Base-by-base conservation (phyloP, 2,888 invertebrate species). In the Quadroppia sp. region DNA sequence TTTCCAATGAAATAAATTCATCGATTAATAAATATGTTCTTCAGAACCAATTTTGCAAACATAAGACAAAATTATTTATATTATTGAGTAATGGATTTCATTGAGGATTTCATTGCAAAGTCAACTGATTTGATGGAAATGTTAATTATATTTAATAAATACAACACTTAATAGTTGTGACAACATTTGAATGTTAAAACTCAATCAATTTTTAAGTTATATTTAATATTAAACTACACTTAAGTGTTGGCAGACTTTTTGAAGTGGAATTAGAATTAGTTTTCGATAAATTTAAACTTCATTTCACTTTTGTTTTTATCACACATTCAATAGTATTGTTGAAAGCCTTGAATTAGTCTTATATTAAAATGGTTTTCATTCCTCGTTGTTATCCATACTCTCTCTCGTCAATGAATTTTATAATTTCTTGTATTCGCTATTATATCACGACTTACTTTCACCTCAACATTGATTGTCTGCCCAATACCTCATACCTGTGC, bases 311-410 rank as follows among this genome's bases (percentile, higher is more conserved):
- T 15, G 6, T 45, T 11, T 17, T 17, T 45, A 11, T 45, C 45
- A 15, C 17, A n/a, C n/a, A n/a, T 59, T 53, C 28, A 28, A 28
- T 15, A 30, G 9, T 30, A 64, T 36, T 64, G 36, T 64, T 64
- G 61, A 64, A 64, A 64, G 36, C 61, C 61, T 64, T 64, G 61
- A 64, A 64, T 64, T 64, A 11, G 61, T 64, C 36, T 64, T 64
- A 36, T 20, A 32, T n/a, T 64, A n/a, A n/a, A n/a, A n/a, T 36
- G 20, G 20, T 7, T 64, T 36, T 20, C 36, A 36, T 2, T 36
- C 36, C n/a, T 20, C 32, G 1, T 64, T 56, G 56, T 64, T 64
- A 28, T 30, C 30, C 32, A 61, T 32, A 61, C 30, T n/a, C 9
- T 64, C n/a, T n/a, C n/a, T 20, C 36, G 61, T 64, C 32, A 64